Base-by-base conservation (phyloP, 1,140 invertebrate species). In the Drosophila lacertosa region DNA sequence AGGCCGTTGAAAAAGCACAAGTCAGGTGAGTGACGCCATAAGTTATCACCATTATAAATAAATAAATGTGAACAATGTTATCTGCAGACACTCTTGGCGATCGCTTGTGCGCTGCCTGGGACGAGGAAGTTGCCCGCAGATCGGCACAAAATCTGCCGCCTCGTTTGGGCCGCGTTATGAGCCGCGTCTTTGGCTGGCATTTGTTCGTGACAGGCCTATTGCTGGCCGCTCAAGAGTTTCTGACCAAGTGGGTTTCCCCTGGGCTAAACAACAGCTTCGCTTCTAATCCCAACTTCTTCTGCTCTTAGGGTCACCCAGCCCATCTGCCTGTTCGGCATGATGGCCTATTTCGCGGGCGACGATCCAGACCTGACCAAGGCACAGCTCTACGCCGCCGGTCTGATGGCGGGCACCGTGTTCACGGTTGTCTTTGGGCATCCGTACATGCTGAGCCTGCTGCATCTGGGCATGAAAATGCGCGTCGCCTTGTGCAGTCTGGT, bases 401-500 rank as follows among this genome's bases (percentile, higher is more conserved):
- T 95, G 1, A 93, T 94, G 26, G 18, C 93, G 1, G 89, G 93
- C 0, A 93, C 92, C 15, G 92, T 91, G 0, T 55, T 93, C 0
- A 93, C 91, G 50, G 93, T 93, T 0, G 62, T 95, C 2, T 83
- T 92, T 0, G 92, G 93, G 13, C 95, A 95, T 90, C 94, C 95
- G 54, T 92, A 93, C 16, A 93, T 94, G 67, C 92, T 94, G 58
- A 90, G 91, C 11, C 92, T 94, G 6, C 94, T 94, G 58, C 88
- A 90, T 24, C 60, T 80, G 20, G 88, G 88, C 18, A 90, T 90
- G 88, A 90, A 88, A 40, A 83, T 89, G 67, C 88, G 88, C 20
- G 51, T 92, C 93, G 94, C 94, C 0, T 91, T 93, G 3, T 95
- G 94, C 58, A 94, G 94, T 2, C 76, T 95, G n/a, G 92, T 95